Evolutionary conservation across 2,888 invertebrate genomes (phyloP).

Genomic region (Hemicrepidius hirtus): DNA sequence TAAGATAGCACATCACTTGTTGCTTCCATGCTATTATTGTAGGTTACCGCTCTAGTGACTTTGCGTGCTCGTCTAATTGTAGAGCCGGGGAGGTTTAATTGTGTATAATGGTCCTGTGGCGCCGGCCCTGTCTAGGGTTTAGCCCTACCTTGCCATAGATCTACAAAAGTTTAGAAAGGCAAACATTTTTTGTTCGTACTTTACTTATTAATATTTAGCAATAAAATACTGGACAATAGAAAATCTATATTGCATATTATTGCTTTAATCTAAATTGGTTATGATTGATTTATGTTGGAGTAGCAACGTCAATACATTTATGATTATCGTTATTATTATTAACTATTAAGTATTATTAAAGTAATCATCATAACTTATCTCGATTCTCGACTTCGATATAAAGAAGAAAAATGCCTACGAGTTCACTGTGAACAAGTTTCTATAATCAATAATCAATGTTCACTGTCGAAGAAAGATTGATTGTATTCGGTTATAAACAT

Average conservation of each 20-base stretch:
- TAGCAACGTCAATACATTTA: neutral
- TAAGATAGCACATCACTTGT: conserved; percentile 43
- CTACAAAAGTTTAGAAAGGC: neutral
- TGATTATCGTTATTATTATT: conserved; percentile 13
- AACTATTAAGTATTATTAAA: conserved; percentile 20
- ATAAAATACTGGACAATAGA: neutral
- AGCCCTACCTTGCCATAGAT: conserved; percentile 24
- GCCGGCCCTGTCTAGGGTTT: conserved; percentile 49
- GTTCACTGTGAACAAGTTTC: conserved; percentile 14
- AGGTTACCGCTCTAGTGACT: conserved; percentile 51
- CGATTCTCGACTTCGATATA: neutral
- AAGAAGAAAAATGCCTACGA: conserved; percentile 7
- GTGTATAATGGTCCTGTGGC: conserved; percentile 54
- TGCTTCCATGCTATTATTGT: conserved; percentile 43
- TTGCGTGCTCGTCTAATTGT: conserved; percentile 54
- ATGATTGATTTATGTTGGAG: neutral
- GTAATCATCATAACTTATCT: conserved; percentile 22
- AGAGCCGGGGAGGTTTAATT: conserved; percentile 55
- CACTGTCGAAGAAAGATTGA: conserved; percentile 5
- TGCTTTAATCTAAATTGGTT: neutral
- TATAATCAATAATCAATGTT: conserved; percentile 16
- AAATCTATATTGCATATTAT: neutral
- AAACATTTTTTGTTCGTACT: neutral
- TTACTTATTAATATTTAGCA: neutral
- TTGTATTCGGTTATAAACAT: neutral